Conservation (phyloP, 2,797 vertebrate genomes). For the Rachycentron canadum region DNA sequence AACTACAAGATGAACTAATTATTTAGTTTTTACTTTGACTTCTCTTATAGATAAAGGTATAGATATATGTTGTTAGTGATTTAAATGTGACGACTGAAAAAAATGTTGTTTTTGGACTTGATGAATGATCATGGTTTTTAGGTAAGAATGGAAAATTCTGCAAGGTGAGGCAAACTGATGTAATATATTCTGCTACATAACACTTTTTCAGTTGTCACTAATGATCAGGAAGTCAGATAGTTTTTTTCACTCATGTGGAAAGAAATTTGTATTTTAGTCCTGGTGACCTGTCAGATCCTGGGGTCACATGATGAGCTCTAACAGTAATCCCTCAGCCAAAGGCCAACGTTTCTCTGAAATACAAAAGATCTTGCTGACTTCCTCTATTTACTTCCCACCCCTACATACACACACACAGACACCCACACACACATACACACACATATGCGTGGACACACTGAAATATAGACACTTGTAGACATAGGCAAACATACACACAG, state of each 20-base stretch:
- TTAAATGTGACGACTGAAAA: too few species aligned
- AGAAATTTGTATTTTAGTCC: constrained; percentile 11
- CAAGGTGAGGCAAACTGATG: not conserved
- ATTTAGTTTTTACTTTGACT: too few species aligned
- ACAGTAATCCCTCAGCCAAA: constrained; percentile 59
- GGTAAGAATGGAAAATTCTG: too few species aligned
- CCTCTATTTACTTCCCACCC: constrained; percentile 55
- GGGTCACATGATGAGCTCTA: constrained; percentile 56
- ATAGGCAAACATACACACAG: constrained; percentile 57
- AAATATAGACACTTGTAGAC: constrained; percentile 27
- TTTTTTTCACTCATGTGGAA: constrained; percentile 8
- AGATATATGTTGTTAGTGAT: too few species aligned
- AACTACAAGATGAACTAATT: too few species aligned
- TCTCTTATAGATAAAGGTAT: too few species aligned
- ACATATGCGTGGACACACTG: constrained; percentile 13
- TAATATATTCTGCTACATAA: not conserved
- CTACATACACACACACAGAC: constrained; percentile 15
- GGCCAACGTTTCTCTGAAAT: constrained; percentile 58
- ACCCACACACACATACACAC: constrained; percentile 24
- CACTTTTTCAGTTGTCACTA: not conserved
- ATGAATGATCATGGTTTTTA: too few species aligned
- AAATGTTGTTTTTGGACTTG: too few species aligned
- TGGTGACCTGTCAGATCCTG: constrained; percentile 50
- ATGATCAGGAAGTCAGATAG: not conserved
- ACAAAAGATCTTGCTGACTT: constrained; percentile 77